A percentile compares a stretch with the other conserved stretches of the same genome.
Conservation (phyloP, 2,888 invertebrate species). For the Strigamia maritima region DNA sequence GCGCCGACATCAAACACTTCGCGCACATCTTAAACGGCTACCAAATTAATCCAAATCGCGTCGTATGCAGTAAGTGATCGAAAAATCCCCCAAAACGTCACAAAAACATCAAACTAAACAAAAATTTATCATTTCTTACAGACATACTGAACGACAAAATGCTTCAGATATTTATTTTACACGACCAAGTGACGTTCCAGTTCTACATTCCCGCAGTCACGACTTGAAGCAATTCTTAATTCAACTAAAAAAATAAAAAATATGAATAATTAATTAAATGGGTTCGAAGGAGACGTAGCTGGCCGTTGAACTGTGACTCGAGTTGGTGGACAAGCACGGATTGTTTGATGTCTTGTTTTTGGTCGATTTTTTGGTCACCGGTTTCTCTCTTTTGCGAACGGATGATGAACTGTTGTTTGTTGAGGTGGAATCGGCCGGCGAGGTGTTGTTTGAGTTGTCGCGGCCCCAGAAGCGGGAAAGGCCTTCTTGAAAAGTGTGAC, state of each 20-base stretch:
- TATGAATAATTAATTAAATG: too few relatives aligned
- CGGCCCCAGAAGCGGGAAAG: conserved; percentile 40
- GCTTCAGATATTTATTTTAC: conserved; percentile 70
- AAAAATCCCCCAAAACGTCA: neutral
- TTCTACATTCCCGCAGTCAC: conserved; percentile 72
- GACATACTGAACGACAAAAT: conserved; percentile 71
- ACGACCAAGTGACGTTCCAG: conserved; percentile 72
- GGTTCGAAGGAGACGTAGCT: conserved; percentile 37
- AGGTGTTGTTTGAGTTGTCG: conserved; percentile 40
- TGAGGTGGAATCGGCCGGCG: conserved; percentile 41
- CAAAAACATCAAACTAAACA: neutral
- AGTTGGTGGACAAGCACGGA: neutral
- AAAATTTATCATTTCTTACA: conserved; percentile 45
- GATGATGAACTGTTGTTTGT: conserved; percentile 41
- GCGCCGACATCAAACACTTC: conserved; percentile 74
- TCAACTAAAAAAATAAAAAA: too few relatives aligned
- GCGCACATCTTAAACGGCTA: conserved; percentile 75
- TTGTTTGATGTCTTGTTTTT: neutral
- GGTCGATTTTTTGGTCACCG: conserved; percentile 18
- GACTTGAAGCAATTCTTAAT: too few relatives aligned
- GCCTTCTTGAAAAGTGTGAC: conserved; percentile 40
- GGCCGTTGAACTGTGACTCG: conserved; percentile 34
- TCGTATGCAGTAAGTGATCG: conserved; percentile 64
- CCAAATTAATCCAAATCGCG: conserved; percentile 67
- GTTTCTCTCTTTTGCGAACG: conserved; percentile 20